Base-by-base conservation (phyloP, 2,888 invertebrate genomes). In the Epinotia brunnichana region DNA sequence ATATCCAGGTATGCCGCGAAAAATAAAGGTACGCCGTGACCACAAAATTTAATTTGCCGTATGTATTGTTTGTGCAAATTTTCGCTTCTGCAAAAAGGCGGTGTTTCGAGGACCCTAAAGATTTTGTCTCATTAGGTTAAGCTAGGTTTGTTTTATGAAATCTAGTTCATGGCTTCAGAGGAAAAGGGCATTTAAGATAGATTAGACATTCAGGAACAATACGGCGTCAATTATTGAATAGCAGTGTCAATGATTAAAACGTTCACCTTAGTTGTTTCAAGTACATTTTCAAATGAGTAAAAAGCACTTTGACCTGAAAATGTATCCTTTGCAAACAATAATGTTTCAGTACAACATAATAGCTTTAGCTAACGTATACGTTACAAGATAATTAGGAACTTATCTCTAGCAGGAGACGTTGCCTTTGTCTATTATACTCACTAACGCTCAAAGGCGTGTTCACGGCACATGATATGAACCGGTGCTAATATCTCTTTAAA, bases 401-500 rank as follows among this genome's bases (percentile, higher is more conserved):
- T n/a, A 57, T 24, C n/a, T 29, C 54, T 2, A 10, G 19, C 15
- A 13, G 51, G 9, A 64, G 13, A 35, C 51, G 29, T 63, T 63
- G 13, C 63, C 63, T 53, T 64, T 53, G 63, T 64, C 35, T 64
- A 51, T 63, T 51, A 63, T 48, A 29, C 48, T 60, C 69, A 60
- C 13, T 59, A 19, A 59, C 21, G 39, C 51, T 60, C 68, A 60
- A 69, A 69, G 53, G 39, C 41, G 11, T 24, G 24, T 17, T 7
- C 53, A 29, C 53, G 39, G 19, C 21, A 17, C 44, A 19, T 24
- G 39, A 5, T 19, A 64, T 41, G 21, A 4, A 48, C 29, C 17
- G 59, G 10, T 35, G 15, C 15, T 69, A 39, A 60, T 60, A 60
- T 51, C 5, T 51, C 51, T 69, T 60, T 60, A n/a, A 69, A 67